Evolutionary conservation across 2,113 vertebrate species (phyloP), one percentile per base, ranked within the genome.

Genomic region (Holacanthus passer): DNA sequence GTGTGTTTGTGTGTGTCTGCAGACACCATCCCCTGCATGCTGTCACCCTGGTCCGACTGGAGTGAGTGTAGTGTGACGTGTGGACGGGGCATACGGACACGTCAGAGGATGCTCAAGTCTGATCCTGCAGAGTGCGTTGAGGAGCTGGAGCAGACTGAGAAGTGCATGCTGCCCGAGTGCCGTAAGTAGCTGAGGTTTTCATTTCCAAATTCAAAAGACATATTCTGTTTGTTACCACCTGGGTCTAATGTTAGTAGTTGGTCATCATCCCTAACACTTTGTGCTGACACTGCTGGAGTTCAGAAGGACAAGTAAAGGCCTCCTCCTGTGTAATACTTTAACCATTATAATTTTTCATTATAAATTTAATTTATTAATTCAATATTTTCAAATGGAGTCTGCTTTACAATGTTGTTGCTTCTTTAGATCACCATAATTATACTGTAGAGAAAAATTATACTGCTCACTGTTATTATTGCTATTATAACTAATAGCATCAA

Each of bases 21-120:
- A 99, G 97, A 98, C 29, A 96, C 96, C 69, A 96, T 97, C 80
- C 96, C 96, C 0, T 99, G 98, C 84, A 94, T 99, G 90, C 88
- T 98, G 60, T 98, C 98, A 0, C 96, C 95, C 0, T 99, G 98
- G 98, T 98, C 97, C 1, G 97, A 98, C 48, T 99, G 98, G 98
- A 97, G 96, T 0, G 96, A 95, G 74, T 99, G 98, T 73, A 99
- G 98, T 0, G 96, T 97, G 39, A 97, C 97, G 0, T 99, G 98
- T 14, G 97, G 97, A 32, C 96, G 96, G 64, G 98, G 98, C 17
- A 87, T 95, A 84, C 87, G 97, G 1, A 97, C 96, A 2, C 92
- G 97, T 48, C 96, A 97, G 84, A 95, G 98, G 80, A 97, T 98
- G 96, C 94, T 98, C 74, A 99, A 99, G 93, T 97, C 97, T 0